phyloP scores from a whole-genome alignment of 2,888 invertebrate genomes.

The Lapara coniferarum region DNA sequence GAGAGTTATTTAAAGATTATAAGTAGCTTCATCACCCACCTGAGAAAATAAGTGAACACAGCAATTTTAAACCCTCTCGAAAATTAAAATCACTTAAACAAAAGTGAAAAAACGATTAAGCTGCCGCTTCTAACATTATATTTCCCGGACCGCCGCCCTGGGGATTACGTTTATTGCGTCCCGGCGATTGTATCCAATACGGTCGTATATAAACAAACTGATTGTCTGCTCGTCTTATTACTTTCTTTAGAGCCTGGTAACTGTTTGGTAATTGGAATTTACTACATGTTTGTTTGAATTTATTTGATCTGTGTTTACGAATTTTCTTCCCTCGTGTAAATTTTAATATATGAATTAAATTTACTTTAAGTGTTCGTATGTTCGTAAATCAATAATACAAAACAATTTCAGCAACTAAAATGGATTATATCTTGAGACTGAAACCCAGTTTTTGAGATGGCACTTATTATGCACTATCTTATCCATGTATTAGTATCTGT shows the following conservation, averaged over 20 bases:
- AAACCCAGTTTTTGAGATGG: no score
- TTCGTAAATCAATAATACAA: no score
- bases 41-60: neutral
- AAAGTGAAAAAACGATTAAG: conserved; percentile 33
- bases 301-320: neutral
- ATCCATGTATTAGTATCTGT: no score
- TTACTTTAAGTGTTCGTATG: no score
- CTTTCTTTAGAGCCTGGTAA: conserved; percentile 29
- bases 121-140: conserved; percentile 49
- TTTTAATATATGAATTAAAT: neutral
- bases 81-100: neutral
- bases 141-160: conserved; percentile 44
- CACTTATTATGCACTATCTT: no score
- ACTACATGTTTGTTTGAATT: conserved; percentile 20
- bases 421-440: no score
- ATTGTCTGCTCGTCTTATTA: conserved; percentile 62
- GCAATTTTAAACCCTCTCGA: neutral
- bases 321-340: neutral
- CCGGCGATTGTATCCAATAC: conserved; percentile 71
- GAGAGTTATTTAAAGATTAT: no score
- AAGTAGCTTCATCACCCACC: neutral
- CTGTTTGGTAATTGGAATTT: conserved; percentile 10
- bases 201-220: conserved; percentile 72
- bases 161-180: conserved; percentile 78
- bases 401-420: neutral